Percentiles rank a stretch among this genome's conserved stretches.
phyloP scores from a whole-genome alignment of 1,140 invertebrate genomes.

The Phortica variegata region DNA sequence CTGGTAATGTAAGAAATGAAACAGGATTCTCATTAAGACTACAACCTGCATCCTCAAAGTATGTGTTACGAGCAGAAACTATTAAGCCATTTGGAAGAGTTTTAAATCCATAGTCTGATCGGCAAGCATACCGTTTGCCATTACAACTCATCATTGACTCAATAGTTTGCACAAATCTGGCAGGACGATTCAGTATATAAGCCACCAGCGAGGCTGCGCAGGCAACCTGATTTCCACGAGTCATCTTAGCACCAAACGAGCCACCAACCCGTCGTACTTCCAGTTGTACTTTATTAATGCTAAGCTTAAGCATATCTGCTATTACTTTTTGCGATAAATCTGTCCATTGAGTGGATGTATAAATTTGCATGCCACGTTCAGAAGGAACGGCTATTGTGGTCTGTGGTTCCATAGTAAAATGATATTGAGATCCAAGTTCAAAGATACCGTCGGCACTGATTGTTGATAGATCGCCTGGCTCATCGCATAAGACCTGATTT shows the following conservation, averaged over 20 bases:
- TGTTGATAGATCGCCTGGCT: slow-evolving; percentile 61
- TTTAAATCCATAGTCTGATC: slow-evolving; percentile 62
- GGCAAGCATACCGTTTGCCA: slow-evolving; percentile 64
- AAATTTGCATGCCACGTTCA: slow-evolving; percentile 66
- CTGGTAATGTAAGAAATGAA: slow-evolving; percentile 38
- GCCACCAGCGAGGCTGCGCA: slow-evolving; percentile 67
- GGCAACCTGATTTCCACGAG: slow-evolving; percentile 60
- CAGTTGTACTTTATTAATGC: slow-evolving; percentile 63
- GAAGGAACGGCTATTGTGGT: slow-evolving; percentile 62
- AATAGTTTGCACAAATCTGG: slow-evolving; percentile 66
- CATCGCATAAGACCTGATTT: slow-evolving; percentile 61
- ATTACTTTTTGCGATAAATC: slow-evolving; percentile 66
- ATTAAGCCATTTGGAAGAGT: slow-evolving; percentile 67
- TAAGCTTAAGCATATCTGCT: slow-evolving; percentile 60
- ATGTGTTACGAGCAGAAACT: slow-evolving; percentile 63
- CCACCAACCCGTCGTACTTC: slow-evolving; percentile 69
- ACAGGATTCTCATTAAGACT: slow-evolving; percentile 63
- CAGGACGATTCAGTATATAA: slow-evolving; percentile 63
- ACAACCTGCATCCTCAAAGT: slow-evolving; percentile 67
- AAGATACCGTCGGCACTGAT: slow-evolving; percentile 44
- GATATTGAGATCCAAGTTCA: slow-evolving; percentile 51
- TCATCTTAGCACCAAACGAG: slow-evolving; percentile 70
- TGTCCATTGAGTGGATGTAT: slow-evolving; percentile 67
- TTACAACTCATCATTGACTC: slow-evolving; percentile 68
- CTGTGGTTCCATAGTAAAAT: slow-evolving; percentile 68